phyloP scores from a whole-genome alignment of 2,888 invertebrate species.

The Adelognathus sp. region DNA sequence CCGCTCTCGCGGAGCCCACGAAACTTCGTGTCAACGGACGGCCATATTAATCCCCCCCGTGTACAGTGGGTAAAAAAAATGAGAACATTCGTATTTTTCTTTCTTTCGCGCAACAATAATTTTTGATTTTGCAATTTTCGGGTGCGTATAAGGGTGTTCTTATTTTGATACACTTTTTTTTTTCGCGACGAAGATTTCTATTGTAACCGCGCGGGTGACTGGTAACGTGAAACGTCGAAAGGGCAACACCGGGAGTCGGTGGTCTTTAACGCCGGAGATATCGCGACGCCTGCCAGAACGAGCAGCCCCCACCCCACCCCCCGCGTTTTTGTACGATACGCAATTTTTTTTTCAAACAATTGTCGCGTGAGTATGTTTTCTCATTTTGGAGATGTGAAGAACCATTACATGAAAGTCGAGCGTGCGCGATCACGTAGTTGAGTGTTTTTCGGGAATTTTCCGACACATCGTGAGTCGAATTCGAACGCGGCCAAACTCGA shows the following conservation, averaged over 20 bases:
- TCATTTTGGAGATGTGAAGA: too few species aligned
- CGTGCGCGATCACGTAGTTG: too few species aligned
- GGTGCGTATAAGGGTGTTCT: not conserved
- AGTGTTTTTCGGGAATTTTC: too few species aligned
- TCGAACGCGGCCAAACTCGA: too few species aligned
- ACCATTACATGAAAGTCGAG: too few species aligned
- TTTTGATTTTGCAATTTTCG: not conserved
- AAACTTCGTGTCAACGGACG: slow-evolving; percentile 67
- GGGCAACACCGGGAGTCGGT: slow-evolving; percentile 51
- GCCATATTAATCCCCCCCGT: slow-evolving; percentile 70
- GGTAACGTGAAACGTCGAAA: slow-evolving; percentile 31
- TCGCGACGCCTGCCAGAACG: slow-evolving; percentile 14
- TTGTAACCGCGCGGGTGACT: not conserved
- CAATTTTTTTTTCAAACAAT: too few species aligned
- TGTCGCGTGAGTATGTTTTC: slow-evolving; percentile 21
- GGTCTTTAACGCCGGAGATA: slow-evolving; percentile 27
- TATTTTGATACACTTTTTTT: not conserved
- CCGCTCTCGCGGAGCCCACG: slow-evolving; percentile 54
- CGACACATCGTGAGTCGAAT: too few species aligned
- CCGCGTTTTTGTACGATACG: not conserved
- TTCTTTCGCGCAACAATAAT: not conserved
- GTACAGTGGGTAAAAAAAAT: slow-evolving; percentile 39
- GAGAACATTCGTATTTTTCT: not conserved
- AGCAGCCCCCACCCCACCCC: not conserved
- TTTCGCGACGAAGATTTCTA: not conserved